A percentile compares a stretch with the other conserved stretches of the same genome.
phyloP scores from a whole-genome alignment of 2,113 vertebrate species.

The Vulpes lagopus region DNA sequence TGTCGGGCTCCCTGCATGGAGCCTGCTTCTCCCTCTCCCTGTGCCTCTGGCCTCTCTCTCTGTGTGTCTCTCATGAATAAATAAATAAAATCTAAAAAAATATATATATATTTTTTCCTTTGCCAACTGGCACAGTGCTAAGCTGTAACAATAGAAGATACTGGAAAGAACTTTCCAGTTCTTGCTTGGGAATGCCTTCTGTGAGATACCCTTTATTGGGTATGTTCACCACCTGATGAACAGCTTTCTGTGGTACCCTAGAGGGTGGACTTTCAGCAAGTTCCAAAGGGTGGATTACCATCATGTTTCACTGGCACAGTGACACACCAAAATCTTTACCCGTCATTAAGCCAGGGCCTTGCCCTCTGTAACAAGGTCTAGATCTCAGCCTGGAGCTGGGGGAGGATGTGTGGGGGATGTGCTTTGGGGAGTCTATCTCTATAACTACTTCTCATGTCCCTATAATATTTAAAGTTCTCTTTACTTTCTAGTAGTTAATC shows the following conservation, averaged over 20 bases:
- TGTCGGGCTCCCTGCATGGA: too few relatives aligned
- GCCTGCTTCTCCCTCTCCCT: too few relatives aligned
- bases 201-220: too few relatives aligned
- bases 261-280: neutral
- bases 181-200: neutral
- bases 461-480: neutral
- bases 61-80: too few relatives aligned
- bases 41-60: too few relatives aligned
- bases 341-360: neutral
- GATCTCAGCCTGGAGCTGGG: neutral
- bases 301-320: neutral
- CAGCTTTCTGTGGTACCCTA: neutral
- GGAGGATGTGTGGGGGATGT: rapidly evolving
- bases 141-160: neutral
- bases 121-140: neutral
- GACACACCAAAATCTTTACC: neutral
- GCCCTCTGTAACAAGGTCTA: neutral
- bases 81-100: too few relatives aligned
- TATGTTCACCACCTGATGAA: neutral
- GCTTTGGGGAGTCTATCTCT: neutral
- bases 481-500: neutral
- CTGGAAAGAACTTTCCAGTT: neutral
- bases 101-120: neutral
- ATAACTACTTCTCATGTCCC: neutral
- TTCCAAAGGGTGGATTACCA: neutral